A percentile compares a stretch with the other conserved stretches of the same genome.
Evolutionary conservation across 2,888 invertebrate genomes (phyloP).

Genomic region (Zeuzera pyrina): DNA sequence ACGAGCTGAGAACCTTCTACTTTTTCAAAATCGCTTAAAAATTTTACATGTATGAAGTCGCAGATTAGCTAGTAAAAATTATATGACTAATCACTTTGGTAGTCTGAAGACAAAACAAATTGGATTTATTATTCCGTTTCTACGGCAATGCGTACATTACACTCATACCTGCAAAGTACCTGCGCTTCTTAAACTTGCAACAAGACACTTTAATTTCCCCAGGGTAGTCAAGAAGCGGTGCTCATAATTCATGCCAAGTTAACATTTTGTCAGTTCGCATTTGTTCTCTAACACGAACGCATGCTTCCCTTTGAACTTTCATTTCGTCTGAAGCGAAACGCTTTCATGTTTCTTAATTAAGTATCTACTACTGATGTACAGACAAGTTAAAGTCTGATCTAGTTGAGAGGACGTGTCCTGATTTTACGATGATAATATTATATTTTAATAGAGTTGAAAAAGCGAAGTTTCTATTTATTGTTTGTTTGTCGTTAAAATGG

Average conservation of each 20-base stretch:
- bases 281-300: conserved; percentile 45
- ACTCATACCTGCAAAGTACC: conserved; percentile 38
- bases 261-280: conserved; percentile 69
- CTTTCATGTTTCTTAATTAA: conserved; percentile 37
- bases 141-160: conserved; percentile 23
- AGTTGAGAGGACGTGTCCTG: too few relatives aligned
- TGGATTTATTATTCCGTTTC: conserved; percentile 50
- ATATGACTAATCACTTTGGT: too few relatives aligned
- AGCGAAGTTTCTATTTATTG: too few relatives aligned
- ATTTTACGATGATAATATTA: too few relatives aligned
- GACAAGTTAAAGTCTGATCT: too few relatives aligned
- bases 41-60: too few relatives aligned
- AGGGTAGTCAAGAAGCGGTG: conserved; percentile 40
- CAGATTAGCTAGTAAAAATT: too few relatives aligned
- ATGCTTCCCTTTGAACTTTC: conserved; percentile 48
- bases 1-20: too few relatives aligned
- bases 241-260: conserved; percentile 70
- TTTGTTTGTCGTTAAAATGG: too few relatives aligned
- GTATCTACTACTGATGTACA: too few relatives aligned
- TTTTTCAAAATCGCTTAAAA: too few relatives aligned
- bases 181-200: conserved; percentile 63
- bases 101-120: conserved; percentile 1
- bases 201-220: conserved; percentile 71
- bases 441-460: too few relatives aligned
- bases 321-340: conserved; percentile 29